These are phyloP conservation scores for Neuroscelio doddi DNA, from an alignment of 2,888 invertebrate species.

Conservation along the genomic window DNA sequence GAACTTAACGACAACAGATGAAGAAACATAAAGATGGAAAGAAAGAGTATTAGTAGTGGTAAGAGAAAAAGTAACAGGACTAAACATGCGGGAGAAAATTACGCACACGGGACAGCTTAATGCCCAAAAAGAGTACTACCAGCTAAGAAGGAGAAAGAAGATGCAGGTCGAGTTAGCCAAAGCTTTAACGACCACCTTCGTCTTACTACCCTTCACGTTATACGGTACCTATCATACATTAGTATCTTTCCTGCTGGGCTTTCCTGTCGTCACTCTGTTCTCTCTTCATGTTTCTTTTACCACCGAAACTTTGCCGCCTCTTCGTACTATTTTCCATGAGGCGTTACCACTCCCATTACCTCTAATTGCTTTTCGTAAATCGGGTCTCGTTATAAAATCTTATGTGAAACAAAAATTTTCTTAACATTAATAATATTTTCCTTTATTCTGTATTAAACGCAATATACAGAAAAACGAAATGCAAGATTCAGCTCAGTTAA, in stretches of 20 bases:
- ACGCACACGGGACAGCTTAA: constrained; percentile 61
- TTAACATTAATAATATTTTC: not conserved
- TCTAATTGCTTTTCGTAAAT: constrained; percentile 67
- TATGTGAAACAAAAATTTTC: constrained; percentile 7
- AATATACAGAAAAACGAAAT: constrained; percentile 3
- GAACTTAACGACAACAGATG: constrained; percentile 62
- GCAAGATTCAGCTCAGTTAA: not conserved
- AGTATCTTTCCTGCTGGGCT: constrained; percentile 32
- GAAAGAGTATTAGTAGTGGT: constrained; percentile 6
- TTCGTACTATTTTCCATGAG: constrained; percentile 23
- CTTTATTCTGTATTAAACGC: constrained; percentile 1
- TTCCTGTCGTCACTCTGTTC: constrained; percentile 27
- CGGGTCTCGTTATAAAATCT: constrained; percentile 41
- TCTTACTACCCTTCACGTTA: constrained; percentile 21
- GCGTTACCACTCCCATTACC: constrained; percentile 60
- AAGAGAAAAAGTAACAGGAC: constrained; percentile 10
- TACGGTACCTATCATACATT: constrained; percentile 42
- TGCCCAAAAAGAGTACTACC: constrained; percentile 53
- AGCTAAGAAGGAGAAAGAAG: constrained; percentile 21
- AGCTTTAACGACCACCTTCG: constrained; percentile 51
- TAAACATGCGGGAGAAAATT: constrained; percentile 48
- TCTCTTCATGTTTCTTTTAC: constrained; percentile 15
- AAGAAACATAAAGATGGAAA: constrained; percentile 45
- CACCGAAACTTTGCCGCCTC: constrained; percentile 1
- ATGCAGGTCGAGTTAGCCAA: constrained; percentile 32